Base-by-base conservation (phyloP, 2,113 vertebrate genomes). In the Halichoeres trimaculatus region DNA sequence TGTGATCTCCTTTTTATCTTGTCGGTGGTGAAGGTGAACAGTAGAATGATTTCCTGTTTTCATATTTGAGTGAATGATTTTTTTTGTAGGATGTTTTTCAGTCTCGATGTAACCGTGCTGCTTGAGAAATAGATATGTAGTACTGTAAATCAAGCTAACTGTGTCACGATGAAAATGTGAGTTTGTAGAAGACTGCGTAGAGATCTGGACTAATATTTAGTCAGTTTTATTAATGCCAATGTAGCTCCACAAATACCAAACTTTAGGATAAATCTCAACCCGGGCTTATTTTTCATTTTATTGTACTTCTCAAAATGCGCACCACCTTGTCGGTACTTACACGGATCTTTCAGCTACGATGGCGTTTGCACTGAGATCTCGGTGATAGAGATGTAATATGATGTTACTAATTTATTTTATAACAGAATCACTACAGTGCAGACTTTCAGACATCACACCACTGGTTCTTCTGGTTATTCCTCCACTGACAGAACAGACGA, bases 381-480 rank as follows among this genome's bases (percentile, higher is more conserved):
- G 90, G 92, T 55, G 51, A 90, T 88, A 92, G 89, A 94, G 93
- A 93, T 95, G 92, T 95, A 93, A 94, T 93, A 83, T 93, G 93
- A 94, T 91, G 93, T 94, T 93, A 94, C 91, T 98, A 98, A 99
- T 97, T 98, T 99, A 98, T 98, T 98, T 94, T 93, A 89, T 93
- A 94, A 85, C 74, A 83, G 6, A 81, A 81, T 89, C 65, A 80
- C 59, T 59, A 73, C 72, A 86, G 83, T 81, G 55, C 81, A 63
- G 73, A 69, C 56, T 53, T 60, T 81, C 57, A 50, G 67, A 85
- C 82, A 87, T 74, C 70, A 57, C 38, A 87, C 78, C 57, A 10
- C 53, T 62, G 70, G 64, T 80, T 65, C 71, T 60, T 73, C 34
- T 65, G 30, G 30, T 30, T 30, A 30, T 30, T 30, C 30, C 6